Evolutionary conservation across 2,113 vertebrate species (phyloP), one percentile per base, ranked within the genome.

Genomic region (Opisthocomus hoazin): DNA sequence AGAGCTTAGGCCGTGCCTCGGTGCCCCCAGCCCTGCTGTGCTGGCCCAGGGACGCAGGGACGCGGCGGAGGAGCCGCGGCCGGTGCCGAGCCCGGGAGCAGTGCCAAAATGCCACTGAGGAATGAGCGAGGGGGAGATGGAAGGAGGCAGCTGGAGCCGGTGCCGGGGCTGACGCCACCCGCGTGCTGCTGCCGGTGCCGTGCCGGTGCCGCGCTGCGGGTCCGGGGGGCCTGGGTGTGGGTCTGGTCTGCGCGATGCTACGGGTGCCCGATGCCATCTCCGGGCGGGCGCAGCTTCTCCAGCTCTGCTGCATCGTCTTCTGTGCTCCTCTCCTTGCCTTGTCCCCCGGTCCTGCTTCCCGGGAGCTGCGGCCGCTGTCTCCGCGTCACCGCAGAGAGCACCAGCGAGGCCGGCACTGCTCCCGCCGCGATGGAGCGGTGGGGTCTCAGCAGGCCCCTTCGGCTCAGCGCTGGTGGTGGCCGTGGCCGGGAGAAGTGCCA

Each of bases 51-150:
- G 43, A 39, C 1, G 6, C 79, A 21, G 50, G 85, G 76, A 48
- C 36, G 11, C 13, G 9, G 70, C 1, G 7, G 50, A 76, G 71
- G 54, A 76, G 50, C 65, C 10, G 85, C 3, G 11, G 70, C 58
- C 5, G 5, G 27, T 86, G 89, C 93, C 95, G 89, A 53, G 85
- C 71, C 88, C 0, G n/a, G 94, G 92, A 93, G 34, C 0, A 0
- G 30, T n/a, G 90, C 95, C 94, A 94, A n/a, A 79, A 51, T 1
- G 8, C 11, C 0, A 1, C 86, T 63, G 84, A 94, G 90, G 92
- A 96, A 96, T 85, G 89, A 92, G 66, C 6, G 15, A 92, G 82
- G 56, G 45, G 74, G 73, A 94, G 96, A 93, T 93, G 95, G 96
- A 95, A 93, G 57, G 95, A 85, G 70, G 94, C 96, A 97, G 84